Conservation (phyloP, 2,888 invertebrate genomes). For the Calephelis perditalis region DNA sequence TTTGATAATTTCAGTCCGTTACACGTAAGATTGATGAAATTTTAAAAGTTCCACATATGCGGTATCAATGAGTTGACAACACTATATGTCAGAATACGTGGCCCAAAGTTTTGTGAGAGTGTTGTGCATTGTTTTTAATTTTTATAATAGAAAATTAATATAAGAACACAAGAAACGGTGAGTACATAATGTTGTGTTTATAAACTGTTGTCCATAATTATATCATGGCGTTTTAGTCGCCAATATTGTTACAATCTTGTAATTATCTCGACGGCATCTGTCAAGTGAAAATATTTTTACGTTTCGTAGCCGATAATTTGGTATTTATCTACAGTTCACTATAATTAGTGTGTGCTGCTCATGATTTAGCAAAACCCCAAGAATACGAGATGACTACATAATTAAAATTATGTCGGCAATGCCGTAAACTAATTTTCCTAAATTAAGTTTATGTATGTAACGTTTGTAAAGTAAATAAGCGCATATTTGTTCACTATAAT, state of each 20-base stretch:
- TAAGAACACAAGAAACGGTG: constrained; percentile 52
- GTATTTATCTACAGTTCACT: constrained; percentile 18
- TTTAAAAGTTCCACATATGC: constrained; percentile 76
- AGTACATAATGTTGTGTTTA: constrained; percentile 42
- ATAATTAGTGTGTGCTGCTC: not conserved
- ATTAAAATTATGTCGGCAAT: no score
- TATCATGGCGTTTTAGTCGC: not conserved
- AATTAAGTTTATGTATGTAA: no score
- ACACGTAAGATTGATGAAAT: constrained; percentile 36
- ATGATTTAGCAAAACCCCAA: not conserved
- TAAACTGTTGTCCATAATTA: constrained; percentile 17
- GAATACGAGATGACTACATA: no score
- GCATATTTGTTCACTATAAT: no score
- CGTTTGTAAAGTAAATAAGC: no score
- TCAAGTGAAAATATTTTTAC: constrained; percentile 37
- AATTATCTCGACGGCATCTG: constrained; percentile 47
- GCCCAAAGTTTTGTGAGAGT: constrained; percentile 61
- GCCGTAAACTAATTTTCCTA: no score
- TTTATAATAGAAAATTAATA: constrained; percentile 56
- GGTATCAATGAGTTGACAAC: constrained; percentile 55
- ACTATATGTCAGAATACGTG: constrained; percentile 68
- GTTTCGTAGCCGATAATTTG: constrained; percentile 22
- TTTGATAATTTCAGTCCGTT: constrained; percentile 38
- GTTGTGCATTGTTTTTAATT: constrained; percentile 70
- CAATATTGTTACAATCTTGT: not conserved